Base-by-base conservation (phyloP, 2,888 invertebrate genomes). In the Catocala fraxini region DNA sequence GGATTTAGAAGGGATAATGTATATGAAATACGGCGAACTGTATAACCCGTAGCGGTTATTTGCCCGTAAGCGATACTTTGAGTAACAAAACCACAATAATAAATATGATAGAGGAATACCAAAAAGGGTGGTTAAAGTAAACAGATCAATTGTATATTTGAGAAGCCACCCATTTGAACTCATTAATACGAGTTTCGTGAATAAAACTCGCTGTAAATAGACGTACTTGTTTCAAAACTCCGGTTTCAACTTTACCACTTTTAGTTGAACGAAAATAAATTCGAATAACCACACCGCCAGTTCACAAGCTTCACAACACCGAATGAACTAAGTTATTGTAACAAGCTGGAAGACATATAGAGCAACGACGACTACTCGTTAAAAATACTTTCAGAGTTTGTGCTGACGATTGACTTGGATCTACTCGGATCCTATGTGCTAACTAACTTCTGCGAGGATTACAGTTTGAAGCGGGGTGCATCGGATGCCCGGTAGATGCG, bases 371-470 rank as follows among this genome's bases (percentile, higher is more conserved):
- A 58, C 64, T 11, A 39, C 68, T 75, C 68, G 76, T 74, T 75
- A 75, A 73, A 75, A 74, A 70, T 73, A 70, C 57, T 75, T 57
- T 15, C 35, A 10, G 45, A 61, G 42, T 47, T 51, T 45, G 43
- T 41, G 48, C 64, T 64, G 76, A 66, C 71, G 62, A 63, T 63
- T 41, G 45, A 59, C 52, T 68, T 55, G 42, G 39, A 59, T 64
- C 49, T 13, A 33, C 11, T 35, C 13, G 57, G 43, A 58, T 56
- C 59, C 51, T 67, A 58, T 68, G 60, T 70, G 56, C 49, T 74
- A 70, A 65, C 74, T 67, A 75, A 75, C 64, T 75, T 75, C 57
- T 51, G 63, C 51, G 54, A 48, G 63, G 62, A 71, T 73, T 73
- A 65, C 59, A 64, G 45, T 63, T 68, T 51, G 51, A 48, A 64